Evolutionary conservation across 1,140 invertebrate species (phyloP).

Genomic region (Pectinophora gossypiella): DNA sequence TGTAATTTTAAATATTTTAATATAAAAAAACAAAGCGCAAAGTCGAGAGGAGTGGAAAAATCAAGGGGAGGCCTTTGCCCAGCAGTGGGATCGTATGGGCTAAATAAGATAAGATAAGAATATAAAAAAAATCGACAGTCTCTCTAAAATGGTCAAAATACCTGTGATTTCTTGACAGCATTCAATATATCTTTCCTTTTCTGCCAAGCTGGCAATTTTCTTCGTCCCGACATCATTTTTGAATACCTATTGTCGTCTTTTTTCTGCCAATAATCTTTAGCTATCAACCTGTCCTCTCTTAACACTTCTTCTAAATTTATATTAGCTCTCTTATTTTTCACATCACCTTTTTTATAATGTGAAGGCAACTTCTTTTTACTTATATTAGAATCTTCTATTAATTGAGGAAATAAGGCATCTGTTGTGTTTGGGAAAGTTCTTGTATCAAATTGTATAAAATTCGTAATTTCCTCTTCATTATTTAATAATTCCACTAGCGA

Average conservation of each 20-base stretch:
- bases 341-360: constrained; percentile 78
- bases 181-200: constrained; percentile 81
- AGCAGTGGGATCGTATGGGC: too few relatives aligned
- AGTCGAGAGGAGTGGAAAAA: too few relatives aligned
- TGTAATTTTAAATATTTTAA: too few relatives aligned
- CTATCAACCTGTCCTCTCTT: constrained; percentile 78
- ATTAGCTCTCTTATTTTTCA: constrained; percentile 68
- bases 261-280: constrained; percentile 77
- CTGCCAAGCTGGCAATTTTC: constrained; percentile 81
- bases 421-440: constrained; percentile 74
- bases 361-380: constrained; percentile 60
- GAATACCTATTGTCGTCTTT: constrained; percentile 77
- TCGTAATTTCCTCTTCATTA: constrained; percentile 80
- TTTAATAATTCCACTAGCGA: constrained; percentile 81
- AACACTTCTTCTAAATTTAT: constrained; percentile 73
- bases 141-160: too few relatives aligned
- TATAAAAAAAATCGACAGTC: too few relatives aligned
- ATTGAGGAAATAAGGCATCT: constrained; percentile 58
- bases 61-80: too few relatives aligned
- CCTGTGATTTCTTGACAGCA: constrained; percentile 79
- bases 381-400: constrained; percentile 46
- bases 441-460: constrained; percentile 75
- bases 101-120: too few relatives aligned
- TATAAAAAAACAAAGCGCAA: too few relatives aligned
- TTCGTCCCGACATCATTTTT: constrained; percentile 78